phyloP scores from a whole-genome alignment of 2,888 invertebrate species.

The Achlya flavicornis region DNA sequence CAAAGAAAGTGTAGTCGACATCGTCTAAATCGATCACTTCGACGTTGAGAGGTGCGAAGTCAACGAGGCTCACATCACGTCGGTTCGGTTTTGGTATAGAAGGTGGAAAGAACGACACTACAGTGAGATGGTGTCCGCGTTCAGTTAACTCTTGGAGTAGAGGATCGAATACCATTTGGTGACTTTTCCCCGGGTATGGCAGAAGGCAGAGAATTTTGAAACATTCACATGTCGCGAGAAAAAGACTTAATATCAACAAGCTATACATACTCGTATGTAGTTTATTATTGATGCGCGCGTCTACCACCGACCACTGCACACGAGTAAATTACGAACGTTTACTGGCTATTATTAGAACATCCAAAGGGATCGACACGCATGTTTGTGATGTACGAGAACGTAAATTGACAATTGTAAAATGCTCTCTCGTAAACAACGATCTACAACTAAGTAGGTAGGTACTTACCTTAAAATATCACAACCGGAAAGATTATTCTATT shows the following conservation, averaged over 20 bases:
- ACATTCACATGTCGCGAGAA: constrained; percentile 31
- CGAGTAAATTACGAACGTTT: constrained; percentile 10
- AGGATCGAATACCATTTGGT: constrained; percentile 75
- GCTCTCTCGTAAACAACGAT: background rate
- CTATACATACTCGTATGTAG: constrained; percentile 16
- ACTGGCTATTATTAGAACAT: constrained; percentile 16
- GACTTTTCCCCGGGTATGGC: constrained; percentile 77
- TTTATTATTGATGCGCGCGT: background rate
- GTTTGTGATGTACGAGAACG: constrained; percentile 12
- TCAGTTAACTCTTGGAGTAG: constrained; percentile 64
- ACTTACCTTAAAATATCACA: no score
- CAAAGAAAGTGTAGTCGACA: constrained; percentile 37
- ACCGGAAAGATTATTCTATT: no score
- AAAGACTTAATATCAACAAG: constrained; percentile 27
- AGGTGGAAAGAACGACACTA: constrained; percentile 72
- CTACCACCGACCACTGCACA: background rate
- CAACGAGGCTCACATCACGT: constrained; percentile 53
- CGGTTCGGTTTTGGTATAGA: constrained; percentile 33
- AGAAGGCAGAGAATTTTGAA: constrained; percentile 68
- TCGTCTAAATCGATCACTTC: constrained; percentile 50
- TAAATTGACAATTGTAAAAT: background rate
- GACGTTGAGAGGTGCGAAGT: constrained; percentile 41
- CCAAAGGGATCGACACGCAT: constrained; percentile 9
- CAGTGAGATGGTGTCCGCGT: constrained; percentile 74
- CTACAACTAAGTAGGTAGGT: no score